phyloP scores from a whole-genome alignment of 2,797 vertebrate species.

The Falco novaeseelandiae region DNA sequence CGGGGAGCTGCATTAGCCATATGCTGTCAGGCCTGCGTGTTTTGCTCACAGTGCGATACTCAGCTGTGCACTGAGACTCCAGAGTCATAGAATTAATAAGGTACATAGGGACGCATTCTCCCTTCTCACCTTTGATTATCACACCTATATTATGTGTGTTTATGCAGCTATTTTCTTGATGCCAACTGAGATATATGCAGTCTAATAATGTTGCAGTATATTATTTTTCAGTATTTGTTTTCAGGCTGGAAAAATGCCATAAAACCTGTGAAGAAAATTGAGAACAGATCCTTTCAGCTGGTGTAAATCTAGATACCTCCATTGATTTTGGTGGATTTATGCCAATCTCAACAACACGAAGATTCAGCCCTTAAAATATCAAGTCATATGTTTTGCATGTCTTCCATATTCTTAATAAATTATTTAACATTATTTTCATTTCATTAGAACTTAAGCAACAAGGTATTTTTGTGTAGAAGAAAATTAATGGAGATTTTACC shows the following conservation, averaged over 20 bases:
- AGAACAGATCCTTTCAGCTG: conserved; percentile 40
- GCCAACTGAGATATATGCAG: background rate
- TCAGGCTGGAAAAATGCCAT: background rate
- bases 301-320: conserved; percentile 36
- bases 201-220: background rate
- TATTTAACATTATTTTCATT: background rate
- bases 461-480: background rate
- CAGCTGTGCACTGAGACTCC: background rate
- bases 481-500: background rate
- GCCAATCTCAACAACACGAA: conserved; percentile 18
- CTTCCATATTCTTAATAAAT: background rate
- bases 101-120: background rate
- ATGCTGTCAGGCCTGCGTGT: background rate
- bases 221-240: conserved; percentile 45
- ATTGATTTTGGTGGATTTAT: background rate
- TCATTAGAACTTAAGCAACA: background rate
- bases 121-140: background rate
- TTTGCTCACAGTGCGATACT: background rate
- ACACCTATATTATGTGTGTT: background rate
- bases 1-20: background rate
- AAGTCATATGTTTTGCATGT: background rate
- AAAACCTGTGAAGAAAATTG: conserved; percentile 45
- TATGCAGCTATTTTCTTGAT: conserved; percentile 28
- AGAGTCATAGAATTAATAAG: background rate
- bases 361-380: conserved; percentile 16